Base-by-base conservation (phyloP, 2,888 invertebrate genomes). In the Pristionchus mayeri region DNA sequence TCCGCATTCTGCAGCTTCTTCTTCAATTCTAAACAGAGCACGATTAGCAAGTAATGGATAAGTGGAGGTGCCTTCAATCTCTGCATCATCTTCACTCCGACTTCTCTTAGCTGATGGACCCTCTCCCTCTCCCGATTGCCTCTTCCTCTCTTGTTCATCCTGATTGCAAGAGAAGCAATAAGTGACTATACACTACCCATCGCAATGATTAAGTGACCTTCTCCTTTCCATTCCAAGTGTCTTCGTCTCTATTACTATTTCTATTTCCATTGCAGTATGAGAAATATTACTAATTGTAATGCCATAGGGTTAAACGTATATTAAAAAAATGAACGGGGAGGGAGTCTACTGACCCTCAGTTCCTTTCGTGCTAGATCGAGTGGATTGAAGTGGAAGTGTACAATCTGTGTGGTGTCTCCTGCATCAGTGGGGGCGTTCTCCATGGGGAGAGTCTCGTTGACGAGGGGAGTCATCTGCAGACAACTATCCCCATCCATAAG, bases 371-470 rank as follows among this genome's bases (percentile, higher is more conserved):
- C 76, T 50, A 30, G 48, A 30, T 78, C 13, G 30, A 78, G 50
- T 2, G 76, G 76, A 78, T 78, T 78, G 30, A 78, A 50, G 7
- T 48, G 30, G 30, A 78, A 50, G n/a, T 78, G 76, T 0, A 78
- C 50, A 50, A 78, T 78, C 50, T 78, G 76, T 21, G 76, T 78
- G 3, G 76, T 78, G 7, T 78, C 76, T 50, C 76, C 76, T 7
- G 76, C 76, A 18, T 78, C 76, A 21, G 76, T 78, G 18, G 76
- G 21, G 0, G 9, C 30, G 30, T 30, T 50, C 76, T 78, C 76
- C 48, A 9, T 27, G 11, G 50, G 3, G 3, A 71, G n/a, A 9
- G 71, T 71, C 4, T 71, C 71, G 37, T 71, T 44, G 24, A 71
- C 40, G 40, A 71, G 40, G 4, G 40, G n/a, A 78, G 30, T 30